These are phyloP conservation scores for Alentia gelatinosa DNA, from an alignment of 2,888 invertebrate species.

Conservation along the genomic window DNA sequence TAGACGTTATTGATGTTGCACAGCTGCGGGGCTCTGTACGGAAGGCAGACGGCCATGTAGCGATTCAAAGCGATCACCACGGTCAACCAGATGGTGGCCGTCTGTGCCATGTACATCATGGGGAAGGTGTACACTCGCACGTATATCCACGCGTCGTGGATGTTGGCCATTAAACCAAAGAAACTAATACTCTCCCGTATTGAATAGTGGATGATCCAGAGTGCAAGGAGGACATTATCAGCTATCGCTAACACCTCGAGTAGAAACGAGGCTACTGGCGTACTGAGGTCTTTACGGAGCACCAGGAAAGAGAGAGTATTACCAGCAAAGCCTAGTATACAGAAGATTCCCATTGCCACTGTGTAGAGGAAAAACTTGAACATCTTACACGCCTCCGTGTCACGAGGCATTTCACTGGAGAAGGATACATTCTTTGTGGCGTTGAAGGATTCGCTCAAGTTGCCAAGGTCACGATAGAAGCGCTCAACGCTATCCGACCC, in stretches of 20 bases:
- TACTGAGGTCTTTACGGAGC: conserved; percentile 57
- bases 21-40: conserved; percentile 64
- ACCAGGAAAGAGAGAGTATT: conserved; percentile 63
- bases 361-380: conserved; percentile 61
- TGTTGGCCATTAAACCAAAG: background rate
- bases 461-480: too few relatives aligned
- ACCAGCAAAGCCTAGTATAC: conserved; percentile 60
- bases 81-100: conserved; percentile 65
- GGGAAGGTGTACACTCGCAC: conserved; percentile 64
- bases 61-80: conserved; percentile 67
- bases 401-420: too few relatives aligned
- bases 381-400: conserved; percentile 34
- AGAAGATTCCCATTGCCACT: conserved; percentile 58
- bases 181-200: conserved; percentile 54
- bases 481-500: too few relatives aligned
- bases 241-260: conserved; percentile 63
- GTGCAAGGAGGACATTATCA: conserved; percentile 62
- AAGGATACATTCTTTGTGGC: too few relatives aligned
- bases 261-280: conserved; percentile 64
- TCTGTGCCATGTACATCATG: conserved; percentile 65
- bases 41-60: conserved; percentile 66
- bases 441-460: too few relatives aligned
- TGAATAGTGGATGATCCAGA: conserved; percentile 65
- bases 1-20: conserved; percentile 64
- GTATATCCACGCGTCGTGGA: conserved; percentile 59